Conservation (phyloP, 1,140 invertebrate species). For the Pseudomyrmex dendroicus region DNA sequence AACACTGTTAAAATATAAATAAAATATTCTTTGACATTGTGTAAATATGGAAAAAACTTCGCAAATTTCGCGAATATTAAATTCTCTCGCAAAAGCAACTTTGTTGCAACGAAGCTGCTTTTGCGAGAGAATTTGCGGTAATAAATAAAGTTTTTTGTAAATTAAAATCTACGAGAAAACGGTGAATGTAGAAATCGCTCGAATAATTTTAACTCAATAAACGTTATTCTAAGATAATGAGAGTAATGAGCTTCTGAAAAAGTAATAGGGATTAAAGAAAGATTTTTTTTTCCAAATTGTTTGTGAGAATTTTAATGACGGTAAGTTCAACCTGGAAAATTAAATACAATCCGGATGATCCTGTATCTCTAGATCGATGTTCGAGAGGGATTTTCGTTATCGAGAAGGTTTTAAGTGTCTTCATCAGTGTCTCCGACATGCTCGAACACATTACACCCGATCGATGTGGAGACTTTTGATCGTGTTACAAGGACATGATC, state of each 20-base stretch:
- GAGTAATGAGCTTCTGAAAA: background rate
- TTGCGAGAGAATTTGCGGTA: no score
- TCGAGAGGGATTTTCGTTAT: background rate
- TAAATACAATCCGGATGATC: background rate
- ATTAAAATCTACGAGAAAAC: no score
- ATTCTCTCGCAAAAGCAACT: no score
- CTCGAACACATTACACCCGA: background rate
- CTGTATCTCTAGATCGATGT: background rate
- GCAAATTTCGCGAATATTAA: no score
- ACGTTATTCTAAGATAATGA: background rate
- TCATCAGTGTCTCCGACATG: constrained; percentile 10
- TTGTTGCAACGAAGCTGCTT: no score
- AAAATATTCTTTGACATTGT: no score
- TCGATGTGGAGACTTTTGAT: constrained; percentile 12
- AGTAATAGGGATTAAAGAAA: background rate
- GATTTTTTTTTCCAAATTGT: background rate
- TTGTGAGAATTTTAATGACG: background rate
- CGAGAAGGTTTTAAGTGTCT: background rate
- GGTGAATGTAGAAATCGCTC: no score
- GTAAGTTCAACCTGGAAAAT: background rate
- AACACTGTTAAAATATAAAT: no score
- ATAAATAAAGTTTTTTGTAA: no score
- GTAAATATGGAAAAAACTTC: no score
- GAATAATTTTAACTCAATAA: no score
- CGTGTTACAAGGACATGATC: constrained; percentile 28